Evolutionary conservation across 2,888 invertebrate species (phyloP).

Genomic region (Drosophila macrospina): DNA sequence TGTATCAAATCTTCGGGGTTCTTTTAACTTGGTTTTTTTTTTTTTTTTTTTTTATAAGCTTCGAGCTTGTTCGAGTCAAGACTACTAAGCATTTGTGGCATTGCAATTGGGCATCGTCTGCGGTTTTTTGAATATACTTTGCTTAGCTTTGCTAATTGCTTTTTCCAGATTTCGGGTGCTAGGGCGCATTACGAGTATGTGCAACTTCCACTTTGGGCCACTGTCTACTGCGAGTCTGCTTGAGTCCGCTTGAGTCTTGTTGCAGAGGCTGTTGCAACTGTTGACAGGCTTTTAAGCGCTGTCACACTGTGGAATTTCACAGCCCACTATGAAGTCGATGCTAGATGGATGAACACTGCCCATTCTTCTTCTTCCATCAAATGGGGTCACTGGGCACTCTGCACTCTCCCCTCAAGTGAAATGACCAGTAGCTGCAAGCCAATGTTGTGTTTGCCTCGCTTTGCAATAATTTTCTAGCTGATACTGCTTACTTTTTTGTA

Average conservation of each 20-base stretch:
- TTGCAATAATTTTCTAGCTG: not conserved
- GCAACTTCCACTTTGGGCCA: constrained; percentile 17
- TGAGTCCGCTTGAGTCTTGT: constrained; percentile 8
- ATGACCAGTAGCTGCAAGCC: not conserved
- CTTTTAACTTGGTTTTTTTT: not conserved
- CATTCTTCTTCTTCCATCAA: constrained; percentile 9
- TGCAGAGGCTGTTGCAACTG: constrained; percentile 33
- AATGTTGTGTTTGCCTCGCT: not conserved
- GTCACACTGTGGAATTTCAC: constrained; percentile 73
- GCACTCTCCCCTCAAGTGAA: not conserved
- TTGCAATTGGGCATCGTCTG: constrained; percentile 65
- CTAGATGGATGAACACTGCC: constrained; percentile 14
- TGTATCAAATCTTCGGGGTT: not conserved
- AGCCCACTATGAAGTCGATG: constrained; percentile 43
- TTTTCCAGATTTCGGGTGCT: constrained; percentile 70
- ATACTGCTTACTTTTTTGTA: not conserved
- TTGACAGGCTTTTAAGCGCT: constrained; percentile 73
- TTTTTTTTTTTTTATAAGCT: not conserved
- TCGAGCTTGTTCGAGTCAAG: constrained; percentile 3
- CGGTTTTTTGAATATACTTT: constrained; percentile 50
- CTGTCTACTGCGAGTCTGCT: constrained; percentile 7
- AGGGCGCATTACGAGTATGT: constrained; percentile 55
- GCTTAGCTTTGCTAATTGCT: constrained; percentile 68
- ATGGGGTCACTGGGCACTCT: constrained; percentile 24
- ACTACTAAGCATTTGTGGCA: constrained; percentile 40